Conservation (phyloP, 2,797 vertebrate genomes). For the Spinus pinus region DNA sequence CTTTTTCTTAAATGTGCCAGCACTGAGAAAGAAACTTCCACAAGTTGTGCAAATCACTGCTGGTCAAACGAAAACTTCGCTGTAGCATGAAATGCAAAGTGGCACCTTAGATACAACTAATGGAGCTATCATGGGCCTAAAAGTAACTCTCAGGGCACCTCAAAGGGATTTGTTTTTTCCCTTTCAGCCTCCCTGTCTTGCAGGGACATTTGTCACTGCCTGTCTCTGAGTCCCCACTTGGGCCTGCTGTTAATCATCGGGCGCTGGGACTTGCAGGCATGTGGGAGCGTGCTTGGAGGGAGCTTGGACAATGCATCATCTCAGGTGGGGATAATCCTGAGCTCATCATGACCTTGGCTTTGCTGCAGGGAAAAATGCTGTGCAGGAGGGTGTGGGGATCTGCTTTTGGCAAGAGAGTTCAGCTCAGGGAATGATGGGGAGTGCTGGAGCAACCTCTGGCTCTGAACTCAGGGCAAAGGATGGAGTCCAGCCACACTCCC, state of each 20-base stretch:
- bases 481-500: neutral
- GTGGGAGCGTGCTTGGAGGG: neutral
- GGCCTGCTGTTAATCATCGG: neutral
- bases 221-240: neutral
- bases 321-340: constrained; percentile 46
- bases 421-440: neutral
- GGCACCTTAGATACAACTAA: constrained; percentile 23
- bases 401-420: neutral
- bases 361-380: neutral
- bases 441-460: neutral
- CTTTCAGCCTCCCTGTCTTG: neutral
- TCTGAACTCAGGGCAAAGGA: neutral
- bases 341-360: neutral
- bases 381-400: neutral
- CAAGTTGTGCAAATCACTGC: constrained; percentile 46
- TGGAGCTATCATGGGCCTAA: constrained; percentile 45
- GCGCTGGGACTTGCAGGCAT: neutral
- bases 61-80: constrained; percentile 12
- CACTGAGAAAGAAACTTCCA: constrained; percentile 39
- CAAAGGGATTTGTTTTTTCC: neutral
- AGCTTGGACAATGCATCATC: constrained; percentile 27
- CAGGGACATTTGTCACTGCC: constrained; percentile 4
- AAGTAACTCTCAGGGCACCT: constrained; percentile 46
- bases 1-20: constrained; percentile 51
- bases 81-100: constrained; percentile 58